Evolutionary conservation across 2,113 vertebrate genomes (phyloP), one percentile per base, ranked within the genome.

Genomic region (Nettapus auritus): DNA sequence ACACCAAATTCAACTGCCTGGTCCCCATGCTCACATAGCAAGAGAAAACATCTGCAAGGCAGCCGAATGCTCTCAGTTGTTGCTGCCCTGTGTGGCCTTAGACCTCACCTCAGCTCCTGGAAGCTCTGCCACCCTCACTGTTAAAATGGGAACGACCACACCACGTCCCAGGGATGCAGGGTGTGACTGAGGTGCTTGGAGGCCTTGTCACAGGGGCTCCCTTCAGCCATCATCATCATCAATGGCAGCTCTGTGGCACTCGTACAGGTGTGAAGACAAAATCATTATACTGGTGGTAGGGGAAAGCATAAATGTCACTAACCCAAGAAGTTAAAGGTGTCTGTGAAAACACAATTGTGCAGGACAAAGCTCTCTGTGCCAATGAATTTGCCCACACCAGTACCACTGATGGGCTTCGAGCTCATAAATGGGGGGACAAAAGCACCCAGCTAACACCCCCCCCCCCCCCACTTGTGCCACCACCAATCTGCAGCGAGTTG

Each of bases 211-310:
- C 4, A 33, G 20, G 4, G 46, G 8, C n/a, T 91, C 60, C 26
- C 50, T 69, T 82, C 22, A 71, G 25, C 56, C 29, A n/a, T 50
- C 31, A 3, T 76, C 46, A 17, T 70, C 44, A 46, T 78, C 77
- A 33, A 7, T 52, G 57, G 31, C 21, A 78, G 2, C 33, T 50
- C 75, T 64, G 48, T 0, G 0, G 34, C 42, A 59, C 31, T 63
- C 6, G 4, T 6, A 62, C 26, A 80, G 34, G 46, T 1, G 0
- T 50, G 60, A 56, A 57, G 83, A 62, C 18, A 16, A 74, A 66
- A n/a, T 28, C 34, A 33, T 64, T 71, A 2, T 11, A 28, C 70
- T 70, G 66, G 52, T 56, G 69, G 36, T 8, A 22, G 86, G 26
- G 29, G n/a, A 78, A 88, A 26, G 46, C 28, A 67, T 26, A 89